A percentile compares a stretch with the other conserved stretches of the same genome.
Evolutionary conservation across 1,140 invertebrate genomes (phyloP).

Genomic region (Drosophila auraria): DNA sequence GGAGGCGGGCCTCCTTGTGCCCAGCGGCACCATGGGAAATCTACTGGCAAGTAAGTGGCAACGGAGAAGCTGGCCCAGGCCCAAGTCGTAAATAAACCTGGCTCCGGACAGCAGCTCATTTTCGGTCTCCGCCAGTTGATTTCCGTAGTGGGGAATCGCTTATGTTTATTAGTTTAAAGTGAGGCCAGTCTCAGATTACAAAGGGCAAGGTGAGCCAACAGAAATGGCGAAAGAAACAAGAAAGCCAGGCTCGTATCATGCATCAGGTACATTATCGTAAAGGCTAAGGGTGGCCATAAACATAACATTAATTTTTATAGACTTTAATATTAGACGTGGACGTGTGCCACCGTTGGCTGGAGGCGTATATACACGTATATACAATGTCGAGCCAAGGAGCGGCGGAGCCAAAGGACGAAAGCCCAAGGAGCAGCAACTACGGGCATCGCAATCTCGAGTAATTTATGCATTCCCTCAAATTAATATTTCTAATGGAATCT

Average conservation of each 20-base stretch:
- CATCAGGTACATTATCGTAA: slow-evolving; percentile 78
- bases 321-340: slow-evolving; percentile 69
- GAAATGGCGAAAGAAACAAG: slow-evolving; percentile 32
- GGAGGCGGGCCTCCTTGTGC: slow-evolving; percentile 95
- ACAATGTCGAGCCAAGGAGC: slow-evolving; percentile 3
- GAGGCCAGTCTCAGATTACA: slow-evolving; percentile 54
- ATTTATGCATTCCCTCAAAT: slow-evolving; percentile 65
- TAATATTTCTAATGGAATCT: slow-evolving; percentile 80
- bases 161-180: slow-evolving; percentile 70
- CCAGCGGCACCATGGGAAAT: slow-evolving; percentile 98
- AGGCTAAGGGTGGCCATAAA: slow-evolving; percentile 79
- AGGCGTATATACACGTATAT: not conserved
- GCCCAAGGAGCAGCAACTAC: slow-evolving; percentile 21
- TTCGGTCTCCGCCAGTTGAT: slow-evolving; percentile 11
- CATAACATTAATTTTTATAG: slow-evolving; percentile 83
- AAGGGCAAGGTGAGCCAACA: slow-evolving; percentile 30
- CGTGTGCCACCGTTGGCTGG: slow-evolving; percentile 14
- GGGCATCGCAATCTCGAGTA: slow-evolving; percentile 41
- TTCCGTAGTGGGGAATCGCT: slow-evolving; percentile 36
- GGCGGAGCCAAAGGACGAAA: slow-evolving; percentile 1
- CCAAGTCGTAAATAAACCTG: slow-evolving; percentile 60
- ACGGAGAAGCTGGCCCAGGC: slow-evolving; percentile 27
- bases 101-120: slow-evolving; percentile 21
- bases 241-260: slow-evolving; percentile 65
- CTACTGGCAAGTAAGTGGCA: slow-evolving; percentile 92